Base-by-base conservation (phyloP, 2,888 invertebrate genomes). In the Rotaria macrura region DNA sequence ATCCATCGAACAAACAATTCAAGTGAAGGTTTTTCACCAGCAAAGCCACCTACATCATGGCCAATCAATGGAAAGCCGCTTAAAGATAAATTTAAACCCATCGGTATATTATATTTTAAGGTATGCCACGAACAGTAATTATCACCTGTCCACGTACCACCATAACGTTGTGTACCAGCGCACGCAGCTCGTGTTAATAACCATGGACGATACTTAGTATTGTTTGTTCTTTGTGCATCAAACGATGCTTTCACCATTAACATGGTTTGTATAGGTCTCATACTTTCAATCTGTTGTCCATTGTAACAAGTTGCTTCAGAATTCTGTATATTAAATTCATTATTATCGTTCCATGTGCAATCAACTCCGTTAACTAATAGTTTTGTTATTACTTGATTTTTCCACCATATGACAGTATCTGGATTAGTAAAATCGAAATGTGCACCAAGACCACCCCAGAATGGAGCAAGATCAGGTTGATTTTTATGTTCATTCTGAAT, bases 391-490 rank as follows among this genome's bases (percentile, higher is more conserved):
- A 34, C 20, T 65, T 65, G 65, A 65, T 34, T 65, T 57, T 57
- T 57, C 40, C 84, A 84, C 86, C 86, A 86, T 20, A 4, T 43
- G 2, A 72, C 84, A 34, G 86, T 65, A 23, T 49, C 52, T 29
- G 84, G 25, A 85, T 84, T 86, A 10, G 86, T 83, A 49, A 86
- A 38, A 34, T 86, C 86, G 12, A 84, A 72, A n/a, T 52, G 54
- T 23, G 84, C 95, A 7, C 83, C 38, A 29, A 65, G 52, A 43
- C 83, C 34, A 52, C 47, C 52, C 57, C 83, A 38, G 87, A 87
- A 88, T 38, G 87, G 87, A 1, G 88, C 87, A 38, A 89, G 90
- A 87, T 87, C 94, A 93, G 88, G 93, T 52, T 52, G 52, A 52
- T 52, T 23, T 52, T 23, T 23, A 52, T 52, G 20, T 23, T 52